A percentile compares a stretch with the other conserved stretches of the same genome.
phyloP scores from a whole-genome alignment of 1,140 invertebrate genomes.

The Drosophila burlai region DNA sequence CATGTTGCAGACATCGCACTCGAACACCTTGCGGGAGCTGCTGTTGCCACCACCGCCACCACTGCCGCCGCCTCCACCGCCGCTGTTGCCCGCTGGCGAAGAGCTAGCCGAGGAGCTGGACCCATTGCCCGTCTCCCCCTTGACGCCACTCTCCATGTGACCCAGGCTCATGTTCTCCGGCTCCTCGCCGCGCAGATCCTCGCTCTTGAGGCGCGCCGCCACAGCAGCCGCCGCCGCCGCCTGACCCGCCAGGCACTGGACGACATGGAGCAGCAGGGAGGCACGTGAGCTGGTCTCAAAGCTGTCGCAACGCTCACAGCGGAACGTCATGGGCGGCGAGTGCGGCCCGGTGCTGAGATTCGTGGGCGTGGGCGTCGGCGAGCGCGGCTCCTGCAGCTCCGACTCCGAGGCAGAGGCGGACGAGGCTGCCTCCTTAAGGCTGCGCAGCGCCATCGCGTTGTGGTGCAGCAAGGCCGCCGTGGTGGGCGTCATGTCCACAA shows the following conservation, averaged over 20 bases:
- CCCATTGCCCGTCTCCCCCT: constrained; percentile 52
- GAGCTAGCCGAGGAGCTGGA: constrained; percentile 83
- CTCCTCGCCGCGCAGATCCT: constrained; percentile 60
- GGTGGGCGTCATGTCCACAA: constrained; percentile 82
- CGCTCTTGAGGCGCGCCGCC: constrained; percentile 68
- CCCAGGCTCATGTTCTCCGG: constrained; percentile 73
- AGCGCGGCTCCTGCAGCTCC: constrained; percentile 62
- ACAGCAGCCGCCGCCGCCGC: constrained; percentile 61
- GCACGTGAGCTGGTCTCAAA: constrained; percentile 88
- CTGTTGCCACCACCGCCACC: constrained; percentile 85
- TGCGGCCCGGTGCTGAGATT: constrained; percentile 73
- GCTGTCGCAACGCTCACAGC: constrained; percentile 89
- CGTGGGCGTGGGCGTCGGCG: constrained; percentile 70
- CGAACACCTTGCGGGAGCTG: constrained; percentile 93
- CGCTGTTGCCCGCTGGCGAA: constrained; percentile 85
- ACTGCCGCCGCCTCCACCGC: constrained; percentile 73
- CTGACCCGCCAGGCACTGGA: constrained; percentile 86
- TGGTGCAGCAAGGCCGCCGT: constrained; percentile 75
- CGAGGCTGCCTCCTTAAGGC: constrained; percentile 60
- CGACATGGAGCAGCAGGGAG: constrained; percentile 87
- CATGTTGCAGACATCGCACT: constrained; percentile 97
- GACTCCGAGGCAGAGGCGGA: constrained; percentile 56
- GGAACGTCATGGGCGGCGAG: constrained; percentile 85
- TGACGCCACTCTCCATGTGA: constrained; percentile 68
- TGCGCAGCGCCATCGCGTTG: constrained; percentile 71